Conservation (phyloP, 1,140 invertebrate species). For the Zaprionus lachaisei region DNA sequence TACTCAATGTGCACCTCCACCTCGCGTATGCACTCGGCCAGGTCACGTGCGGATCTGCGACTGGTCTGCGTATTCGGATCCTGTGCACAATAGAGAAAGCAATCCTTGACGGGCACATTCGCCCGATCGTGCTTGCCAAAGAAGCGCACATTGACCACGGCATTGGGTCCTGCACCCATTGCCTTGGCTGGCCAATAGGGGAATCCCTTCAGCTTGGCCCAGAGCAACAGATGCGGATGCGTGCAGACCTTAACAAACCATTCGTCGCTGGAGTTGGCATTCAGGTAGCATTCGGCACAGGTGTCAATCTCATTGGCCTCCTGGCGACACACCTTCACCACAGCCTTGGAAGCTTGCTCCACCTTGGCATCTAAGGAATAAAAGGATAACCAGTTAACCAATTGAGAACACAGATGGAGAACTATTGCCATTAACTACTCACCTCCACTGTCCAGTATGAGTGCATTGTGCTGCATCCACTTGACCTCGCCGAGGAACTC, state of each 20-base stretch:
- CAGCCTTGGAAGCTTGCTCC: constrained; percentile 87
- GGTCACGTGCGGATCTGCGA: constrained; percentile 85
- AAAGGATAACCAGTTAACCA: neutral
- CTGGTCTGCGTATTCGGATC: constrained; percentile 86
- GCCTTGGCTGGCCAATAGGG: constrained; percentile 98
- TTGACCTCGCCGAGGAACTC: constrained; percentile 95
- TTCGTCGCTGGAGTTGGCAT: constrained; percentile 91
- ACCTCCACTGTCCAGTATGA: constrained; percentile 93
- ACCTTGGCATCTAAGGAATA: constrained; percentile 86
- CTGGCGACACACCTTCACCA: constrained; percentile 93
- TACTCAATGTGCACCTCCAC: constrained; percentile 90
- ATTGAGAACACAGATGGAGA: neutral
- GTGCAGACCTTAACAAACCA: constrained; percentile 97
- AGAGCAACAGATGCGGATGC: constrained; percentile 93
- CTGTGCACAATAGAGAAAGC: constrained; percentile 92
- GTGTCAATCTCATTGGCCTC: constrained; percentile 96
- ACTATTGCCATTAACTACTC: constrained; percentile 72
- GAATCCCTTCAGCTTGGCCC: constrained; percentile 97
- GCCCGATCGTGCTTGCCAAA: constrained; percentile 97
- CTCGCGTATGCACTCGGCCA: constrained; percentile 86
- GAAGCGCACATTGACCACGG: constrained; percentile 94
- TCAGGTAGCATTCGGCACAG: constrained; percentile 96
- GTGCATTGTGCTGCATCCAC: constrained; percentile 97
- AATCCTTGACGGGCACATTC: constrained; percentile 94
- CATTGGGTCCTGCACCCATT: constrained; percentile 89